Evolutionary conservation across 30 jellyfish, hydroid and myxozoan species (phyloP), one percentile per base, ranked within the genome.

Genomic region (Aurelia coerulea): DNA sequence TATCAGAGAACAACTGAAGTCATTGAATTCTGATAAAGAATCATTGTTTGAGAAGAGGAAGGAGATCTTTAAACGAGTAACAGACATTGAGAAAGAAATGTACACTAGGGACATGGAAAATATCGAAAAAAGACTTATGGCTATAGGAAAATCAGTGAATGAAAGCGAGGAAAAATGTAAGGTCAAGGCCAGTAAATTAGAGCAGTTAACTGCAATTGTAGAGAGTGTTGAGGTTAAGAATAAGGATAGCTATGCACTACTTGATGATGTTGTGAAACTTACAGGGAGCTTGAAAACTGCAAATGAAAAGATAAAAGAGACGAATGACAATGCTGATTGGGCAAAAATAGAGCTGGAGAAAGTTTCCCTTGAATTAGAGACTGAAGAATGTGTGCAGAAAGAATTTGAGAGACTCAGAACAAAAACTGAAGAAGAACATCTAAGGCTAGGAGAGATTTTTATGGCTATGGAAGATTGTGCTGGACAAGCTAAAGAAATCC

Each of bases 11-110:
- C 68, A 46, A n/a, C 31, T 75, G 41, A 19, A 60, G 52, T 69
- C 84, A 8, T 34, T 84, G 76, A 23, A 67, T 13, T 77, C 23
- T 42, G 93, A 84, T n/a, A 84, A 71, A 19, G 88, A 66, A 31
- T 49, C 82, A 1, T 35, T 73, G 34, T 16, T 15, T 1, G 77
- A 71, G 3, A 51, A 83, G 0, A 62, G 73, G 13, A 71, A 35
- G 56, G 33, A 29, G 5, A 52, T 84, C 35, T 32, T 75, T 41
- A 84, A 65, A 32, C 72, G 62, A 73, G 51, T 84, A 10, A 78
- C 84, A 10, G 78, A 60, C 14, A 76, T 51, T 3, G 93, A 84
- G 56, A 84, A 74, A 37, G 84, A 84, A 29, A 17, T 37, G 32
- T 51, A 72, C 11, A 17, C 35, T 0, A 16, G 7, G 10, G 93